Evolutionary conservation across 2,797 vertebrate species (phyloP), one percentile per base, ranked within the genome.

Genomic region (Ptychadena robeensis): DNA sequence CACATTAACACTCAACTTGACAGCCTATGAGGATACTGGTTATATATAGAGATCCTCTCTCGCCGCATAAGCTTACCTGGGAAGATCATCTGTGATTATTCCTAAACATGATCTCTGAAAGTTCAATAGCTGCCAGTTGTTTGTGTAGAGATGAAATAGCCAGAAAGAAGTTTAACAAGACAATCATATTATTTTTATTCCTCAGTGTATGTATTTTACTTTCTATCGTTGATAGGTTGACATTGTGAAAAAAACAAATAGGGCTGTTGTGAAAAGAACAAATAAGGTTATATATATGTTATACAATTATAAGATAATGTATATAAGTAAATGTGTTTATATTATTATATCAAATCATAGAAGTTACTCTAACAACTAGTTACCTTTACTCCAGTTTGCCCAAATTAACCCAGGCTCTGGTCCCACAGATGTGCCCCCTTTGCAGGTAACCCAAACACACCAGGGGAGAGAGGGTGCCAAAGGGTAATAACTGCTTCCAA

Each of bases 1-100:
- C 90, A 91, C 88, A 90, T 91, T 90, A 92, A 85, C 91, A 89
- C 90, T 86, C 73, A 35, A 40, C 80, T 81, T 34, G 44, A 72
- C 5, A 76, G 82, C 85, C 85, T 87, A 79, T 85, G 4, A 0
- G 48, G 31, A 73, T 9, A 32, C 4, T 2, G 5, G 7, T 78
- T 91, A 88, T 88, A 88, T 87, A 89, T 74, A 90, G 87, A 88
- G 86, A 87, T 89, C 88, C 85, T 90, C 76, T 86, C 72, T 82
- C 86, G 86, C 87, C 86, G 83, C 76, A 53, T 82, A 79, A 53
- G 80, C 73, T 84, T 87, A 89, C 90, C 90, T 89, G 87, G 81
- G 82, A 61, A 9, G 10, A 48, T 53, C 75, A 65, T 77, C 59
- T 73, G 73, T 0, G 0, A 10, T 5, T n/a, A 66, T 81, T 66